Evolutionary conservation across 2,888 invertebrate species (phyloP).

Genomic region (Neoscelio sp.): DNA sequence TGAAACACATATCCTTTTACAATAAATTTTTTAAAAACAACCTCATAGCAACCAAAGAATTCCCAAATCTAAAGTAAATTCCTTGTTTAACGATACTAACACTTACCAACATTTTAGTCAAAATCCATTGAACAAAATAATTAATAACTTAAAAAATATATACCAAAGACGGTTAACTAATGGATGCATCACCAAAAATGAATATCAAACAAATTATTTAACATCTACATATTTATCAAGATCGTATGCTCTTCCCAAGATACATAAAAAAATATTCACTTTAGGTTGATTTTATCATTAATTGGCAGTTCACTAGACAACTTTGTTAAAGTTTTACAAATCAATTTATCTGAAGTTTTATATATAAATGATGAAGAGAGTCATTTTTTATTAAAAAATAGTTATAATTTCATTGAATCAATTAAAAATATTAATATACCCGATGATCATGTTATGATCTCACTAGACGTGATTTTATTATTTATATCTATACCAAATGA

Average conservation of each 20-base stretch:
- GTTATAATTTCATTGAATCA: too few relatives aligned
- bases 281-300: neutral
- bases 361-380: too few relatives aligned
- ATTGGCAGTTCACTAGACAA: neutral
- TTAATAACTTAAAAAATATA: neutral
- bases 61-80: neutral
- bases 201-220: neutral
- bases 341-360: neutral
- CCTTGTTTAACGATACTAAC: neutral
- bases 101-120: neutral
- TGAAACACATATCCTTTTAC: neutral
- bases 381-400: too few relatives aligned
- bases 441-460: too few relatives aligned
- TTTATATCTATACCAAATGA: neutral
- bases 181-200: neutral
- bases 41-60: neutral
- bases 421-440: too few relatives aligned
- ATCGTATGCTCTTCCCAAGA: constrained; percentile 4
- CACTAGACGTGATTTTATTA: neutral
- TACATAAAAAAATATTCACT: constrained; percentile 6
- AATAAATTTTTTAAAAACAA: neutral
- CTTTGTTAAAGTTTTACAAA: neutral
- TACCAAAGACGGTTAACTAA: neutral
- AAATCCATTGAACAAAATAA: neutral
- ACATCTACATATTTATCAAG: neutral